Conservation (phyloP, 2,888 invertebrate genomes). For the Neuroscelio doddi region DNA sequence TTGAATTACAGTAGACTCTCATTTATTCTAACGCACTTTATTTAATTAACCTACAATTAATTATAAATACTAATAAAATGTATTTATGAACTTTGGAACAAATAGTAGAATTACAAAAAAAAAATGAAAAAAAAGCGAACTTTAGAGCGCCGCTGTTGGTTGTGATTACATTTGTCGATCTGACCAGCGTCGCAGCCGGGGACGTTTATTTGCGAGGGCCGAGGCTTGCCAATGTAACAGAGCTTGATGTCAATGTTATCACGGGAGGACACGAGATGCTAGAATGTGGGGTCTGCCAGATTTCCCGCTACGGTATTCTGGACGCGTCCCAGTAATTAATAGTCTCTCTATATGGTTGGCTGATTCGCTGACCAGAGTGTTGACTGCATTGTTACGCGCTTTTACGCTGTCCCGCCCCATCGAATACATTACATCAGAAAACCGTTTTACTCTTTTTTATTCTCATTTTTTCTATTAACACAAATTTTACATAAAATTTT, state of each 20-base stretch:
- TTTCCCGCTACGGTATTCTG: conserved; percentile 52
- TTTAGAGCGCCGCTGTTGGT: neutral
- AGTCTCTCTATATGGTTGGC: conserved; percentile 48
- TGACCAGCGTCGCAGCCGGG: conserved; percentile 49
- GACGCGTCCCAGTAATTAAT: conserved; percentile 62
- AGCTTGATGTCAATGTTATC: conserved; percentile 59
- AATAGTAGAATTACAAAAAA: neutral
- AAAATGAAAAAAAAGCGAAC: neutral
- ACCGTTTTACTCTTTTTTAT: too few relatives aligned
- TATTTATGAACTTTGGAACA: neutral
- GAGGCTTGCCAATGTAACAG: conserved; percentile 38
- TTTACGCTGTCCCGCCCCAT: conserved; percentile 1
- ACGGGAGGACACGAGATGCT: conserved; percentile 14
- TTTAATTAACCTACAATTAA: too few relatives aligned
- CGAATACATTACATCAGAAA: neutral
- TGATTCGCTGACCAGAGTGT: conserved; percentile 12
- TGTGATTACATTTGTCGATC: conserved; percentile 63
- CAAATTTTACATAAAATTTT: too few relatives aligned
- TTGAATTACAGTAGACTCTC: too few relatives aligned
- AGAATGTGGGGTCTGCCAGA: conserved; percentile 44
- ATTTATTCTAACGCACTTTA: too few relatives aligned
- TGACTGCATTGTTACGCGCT: conserved; percentile 2
- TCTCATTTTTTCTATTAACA: too few relatives aligned
- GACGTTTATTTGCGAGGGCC: conserved; percentile 22
- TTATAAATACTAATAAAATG: neutral